A percentile compares a stretch with the other conserved stretches of the same genome.
phyloP scores from a whole-genome alignment of 2,888 invertebrate species.

The Adelphocoris suturalis region DNA sequence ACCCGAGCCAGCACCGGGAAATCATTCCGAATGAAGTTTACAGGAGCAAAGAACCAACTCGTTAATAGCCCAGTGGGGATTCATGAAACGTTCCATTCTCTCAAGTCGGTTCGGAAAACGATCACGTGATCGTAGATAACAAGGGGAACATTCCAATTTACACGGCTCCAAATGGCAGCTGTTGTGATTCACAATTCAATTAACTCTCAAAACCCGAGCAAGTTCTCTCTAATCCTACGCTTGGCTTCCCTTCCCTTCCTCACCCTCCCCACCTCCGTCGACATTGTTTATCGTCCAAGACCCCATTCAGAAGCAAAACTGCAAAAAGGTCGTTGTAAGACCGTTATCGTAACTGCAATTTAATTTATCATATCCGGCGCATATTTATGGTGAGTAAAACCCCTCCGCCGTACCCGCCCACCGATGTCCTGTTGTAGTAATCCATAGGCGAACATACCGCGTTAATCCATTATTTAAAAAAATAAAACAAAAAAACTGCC shows the following conservation, averaged over 20 bases:
- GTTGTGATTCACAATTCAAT: slow-evolving; percentile 65
- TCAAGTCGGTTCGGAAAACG: slow-evolving; percentile 23
- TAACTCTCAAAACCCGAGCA: slow-evolving; percentile 46
- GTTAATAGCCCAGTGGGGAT: slow-evolving; percentile 34
- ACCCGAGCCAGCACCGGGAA: background rate
- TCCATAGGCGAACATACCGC: background rate
- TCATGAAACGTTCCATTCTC: slow-evolving; percentile 25
- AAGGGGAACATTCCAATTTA: slow-evolving; percentile 60
- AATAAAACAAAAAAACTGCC: background rate
- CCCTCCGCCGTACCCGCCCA: background rate
- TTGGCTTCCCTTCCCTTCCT: background rate
- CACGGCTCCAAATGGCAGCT: slow-evolving; percentile 48
- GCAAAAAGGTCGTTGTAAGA: slow-evolving; percentile 6
- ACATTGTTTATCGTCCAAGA: background rate
- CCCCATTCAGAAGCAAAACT: slow-evolving; percentile 16
- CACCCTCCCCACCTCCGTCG: background rate
- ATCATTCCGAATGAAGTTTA: background rate
- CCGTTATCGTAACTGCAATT: slow-evolving; percentile 27
- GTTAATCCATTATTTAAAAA: slow-evolving; percentile 3
- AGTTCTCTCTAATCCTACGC: slow-evolving; percentile 17
- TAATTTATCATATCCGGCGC: slow-evolving; percentile 7
- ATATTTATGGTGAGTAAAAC: background rate
- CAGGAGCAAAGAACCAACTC: slow-evolving; percentile 1
- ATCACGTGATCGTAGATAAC: slow-evolving; percentile 62
- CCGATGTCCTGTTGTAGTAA: background rate